Percentiles rank a stretch among this genome's conserved stretches.
Evolutionary conservation across 2,113 vertebrate species (phyloP).

Genomic region (Cathartes aura): DNA sequence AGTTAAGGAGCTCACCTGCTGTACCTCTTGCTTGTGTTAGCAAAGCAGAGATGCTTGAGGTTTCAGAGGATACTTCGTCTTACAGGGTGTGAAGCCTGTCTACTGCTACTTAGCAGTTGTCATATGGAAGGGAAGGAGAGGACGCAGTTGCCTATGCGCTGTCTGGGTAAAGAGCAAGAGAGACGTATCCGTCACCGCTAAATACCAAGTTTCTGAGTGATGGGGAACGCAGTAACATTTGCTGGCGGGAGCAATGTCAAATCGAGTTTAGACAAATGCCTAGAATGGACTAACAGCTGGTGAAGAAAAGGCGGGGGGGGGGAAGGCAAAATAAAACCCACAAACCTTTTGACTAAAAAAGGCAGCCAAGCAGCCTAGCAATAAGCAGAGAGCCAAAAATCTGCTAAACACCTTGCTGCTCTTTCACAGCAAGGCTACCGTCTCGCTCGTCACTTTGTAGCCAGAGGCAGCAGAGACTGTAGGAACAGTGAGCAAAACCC

Average conservation of each 20-base stretch:
- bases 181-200: fast-evolving
- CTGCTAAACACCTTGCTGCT: neutral
- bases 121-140: neutral
- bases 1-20: neutral
- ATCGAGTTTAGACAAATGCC: neutral
- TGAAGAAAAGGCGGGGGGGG: too few species aligned
- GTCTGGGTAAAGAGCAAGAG: neutral
- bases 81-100: fast-evolving
- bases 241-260: fast-evolving
- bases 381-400: neutral
- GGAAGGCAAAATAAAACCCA: neutral
- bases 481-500: neutral
- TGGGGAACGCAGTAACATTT: fast-evolving
- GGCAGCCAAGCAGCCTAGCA: neutral
- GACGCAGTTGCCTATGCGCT: fast-evolving
- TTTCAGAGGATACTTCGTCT: neutral
- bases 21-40: fast-evolving
- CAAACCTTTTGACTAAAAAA: neutral
- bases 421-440: neutral
- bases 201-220: fast-evolving
- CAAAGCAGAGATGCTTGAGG: neutral
- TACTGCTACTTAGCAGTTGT: neutral
- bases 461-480: neutral
- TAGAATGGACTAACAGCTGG: neutral
- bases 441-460: fast-evolving